These are phyloP conservation scores for Dasypolia templi DNA, from an alignment of 2,888 invertebrate genomes.

Conservation along the genomic window DNA sequence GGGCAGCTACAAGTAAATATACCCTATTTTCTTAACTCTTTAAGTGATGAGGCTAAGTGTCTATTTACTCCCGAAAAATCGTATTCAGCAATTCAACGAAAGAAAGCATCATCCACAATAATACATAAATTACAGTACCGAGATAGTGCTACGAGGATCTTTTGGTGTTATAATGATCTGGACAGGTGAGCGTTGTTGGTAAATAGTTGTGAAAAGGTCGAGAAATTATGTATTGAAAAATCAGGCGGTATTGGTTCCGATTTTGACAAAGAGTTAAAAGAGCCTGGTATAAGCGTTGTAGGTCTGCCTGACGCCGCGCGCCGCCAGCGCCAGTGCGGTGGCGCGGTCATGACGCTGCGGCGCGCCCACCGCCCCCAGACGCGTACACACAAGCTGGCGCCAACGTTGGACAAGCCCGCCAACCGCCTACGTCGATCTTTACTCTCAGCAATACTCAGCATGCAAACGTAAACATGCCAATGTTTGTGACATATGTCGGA, in stretches of 20 bases:
- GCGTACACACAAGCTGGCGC: constrained; percentile 29
- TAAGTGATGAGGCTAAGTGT: background rate
- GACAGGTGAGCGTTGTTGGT: background rate
- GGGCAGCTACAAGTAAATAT: background rate
- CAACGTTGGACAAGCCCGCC: constrained; percentile 35
- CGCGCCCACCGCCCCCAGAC: constrained; percentile 57
- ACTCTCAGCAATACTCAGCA: background rate
- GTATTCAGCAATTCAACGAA: background rate
- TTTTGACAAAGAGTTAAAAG: background rate
- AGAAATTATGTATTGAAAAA: background rate
- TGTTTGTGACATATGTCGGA: constrained; percentile 28
- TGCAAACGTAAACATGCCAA: constrained; percentile 14
- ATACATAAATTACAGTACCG: background rate
- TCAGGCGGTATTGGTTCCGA: background rate
- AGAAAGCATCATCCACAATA: background rate
- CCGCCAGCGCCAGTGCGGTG: background rate
- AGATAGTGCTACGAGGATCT: too few relatives aligned
- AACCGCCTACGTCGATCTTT: constrained; percentile 8
- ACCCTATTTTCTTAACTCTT: background rate
- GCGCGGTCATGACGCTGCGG: constrained; percentile 48
- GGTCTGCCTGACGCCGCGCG: too few relatives aligned
- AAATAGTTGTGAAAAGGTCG: background rate
- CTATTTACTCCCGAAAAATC: background rate
- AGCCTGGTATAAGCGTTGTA: background rate
- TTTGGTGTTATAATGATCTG: too few relatives aligned